Evolutionary conservation across 2,888 invertebrate species (phyloP).

Genomic region (Labia minor): DNA sequence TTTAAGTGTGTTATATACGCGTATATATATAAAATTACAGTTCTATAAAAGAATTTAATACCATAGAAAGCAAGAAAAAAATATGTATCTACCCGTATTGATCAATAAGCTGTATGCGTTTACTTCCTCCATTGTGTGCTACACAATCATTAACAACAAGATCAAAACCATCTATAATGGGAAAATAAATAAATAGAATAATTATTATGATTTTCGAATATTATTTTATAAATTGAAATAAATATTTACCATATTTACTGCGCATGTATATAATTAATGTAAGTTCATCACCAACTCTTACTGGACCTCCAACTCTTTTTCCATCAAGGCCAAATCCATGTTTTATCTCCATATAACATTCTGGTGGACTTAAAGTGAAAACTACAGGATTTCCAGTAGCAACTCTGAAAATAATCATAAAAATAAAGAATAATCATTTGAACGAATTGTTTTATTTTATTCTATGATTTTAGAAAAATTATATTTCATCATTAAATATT

Average conservation of each 20-base stretch:
- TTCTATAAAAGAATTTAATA: no score
- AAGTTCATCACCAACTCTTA: slow-evolving; percentile 82
- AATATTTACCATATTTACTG: slow-evolving; percentile 72
- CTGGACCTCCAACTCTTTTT: slow-evolving; percentile 75
- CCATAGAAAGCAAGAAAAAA: no score
- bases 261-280: slow-evolving; percentile 90
- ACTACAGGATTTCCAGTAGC: slow-evolving; percentile 91
- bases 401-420: slow-evolving; percentile 65
- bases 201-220: slow-evolving; percentile 14
- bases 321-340: slow-evolving; percentile 82
- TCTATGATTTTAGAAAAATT: not conserved
- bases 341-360: slow-evolving; percentile 92
- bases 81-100: slow-evolving; percentile 86
- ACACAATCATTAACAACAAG: slow-evolving; percentile 90
- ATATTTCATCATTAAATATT: slow-evolving; percentile 2
- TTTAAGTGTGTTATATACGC: no score
- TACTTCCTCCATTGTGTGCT: slow-evolving; percentile 87
- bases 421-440: slow-evolving; percentile 21
- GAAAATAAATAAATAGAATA: slow-evolving; percentile 27
- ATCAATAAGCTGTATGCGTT: slow-evolving; percentile 82
- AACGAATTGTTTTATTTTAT: not conserved
- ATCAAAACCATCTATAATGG: slow-evolving; percentile 86
- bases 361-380: slow-evolving; percentile 83
- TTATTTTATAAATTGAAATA: slow-evolving; percentile 15
- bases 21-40: no score